phyloP scores from a whole-genome alignment of 2,888 invertebrate species.

The Sphaeridia pumilis region DNA sequence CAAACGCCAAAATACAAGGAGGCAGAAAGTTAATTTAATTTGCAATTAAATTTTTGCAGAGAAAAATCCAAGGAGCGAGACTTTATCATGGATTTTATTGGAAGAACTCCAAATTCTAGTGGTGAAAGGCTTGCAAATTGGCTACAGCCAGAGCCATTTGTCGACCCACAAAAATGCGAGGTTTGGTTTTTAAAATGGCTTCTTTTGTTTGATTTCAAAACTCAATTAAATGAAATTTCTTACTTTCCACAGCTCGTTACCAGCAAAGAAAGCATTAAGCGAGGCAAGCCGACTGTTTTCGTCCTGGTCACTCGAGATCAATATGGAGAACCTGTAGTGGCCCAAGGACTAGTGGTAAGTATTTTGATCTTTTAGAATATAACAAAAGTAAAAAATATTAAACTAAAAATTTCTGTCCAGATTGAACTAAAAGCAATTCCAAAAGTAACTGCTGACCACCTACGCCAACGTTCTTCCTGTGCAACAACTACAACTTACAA shows the following conservation, averaged over 20 bases:
- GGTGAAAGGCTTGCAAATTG: conserved; percentile 89
- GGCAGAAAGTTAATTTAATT: too few relatives aligned
- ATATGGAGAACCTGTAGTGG: conserved; percentile 75
- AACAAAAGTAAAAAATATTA: neutral
- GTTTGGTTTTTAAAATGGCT: too few relatives aligned
- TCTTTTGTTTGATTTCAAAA: neutral
- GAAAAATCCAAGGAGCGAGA: conserved; percentile 77
- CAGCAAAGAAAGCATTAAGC: conserved; percentile 46
- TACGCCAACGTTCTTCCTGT: conserved; percentile 5
- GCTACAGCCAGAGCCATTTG: conserved; percentile 83
- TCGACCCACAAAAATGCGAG: conserved; percentile 79
- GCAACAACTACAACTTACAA: conserved; percentile 13
- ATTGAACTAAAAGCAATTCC: conserved; percentile 62
- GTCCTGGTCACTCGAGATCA: conserved; percentile 78
- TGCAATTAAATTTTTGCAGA: too few relatives aligned
- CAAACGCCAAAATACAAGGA: neutral
- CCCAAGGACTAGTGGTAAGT: conserved; percentile 67
- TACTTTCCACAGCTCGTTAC: conserved; percentile 22
- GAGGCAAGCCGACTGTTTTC: conserved; percentile 72
- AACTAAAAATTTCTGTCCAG: conserved; percentile 38
- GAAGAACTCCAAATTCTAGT: conserved; percentile 68
- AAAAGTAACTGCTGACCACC: conserved; percentile 39
- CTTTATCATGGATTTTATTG: conserved; percentile 84
- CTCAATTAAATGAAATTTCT: neutral
- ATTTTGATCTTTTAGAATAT: neutral